phyloP scores from a whole-genome alignment of 2,113 vertebrate genomes.

The Uria aalge region DNA sequence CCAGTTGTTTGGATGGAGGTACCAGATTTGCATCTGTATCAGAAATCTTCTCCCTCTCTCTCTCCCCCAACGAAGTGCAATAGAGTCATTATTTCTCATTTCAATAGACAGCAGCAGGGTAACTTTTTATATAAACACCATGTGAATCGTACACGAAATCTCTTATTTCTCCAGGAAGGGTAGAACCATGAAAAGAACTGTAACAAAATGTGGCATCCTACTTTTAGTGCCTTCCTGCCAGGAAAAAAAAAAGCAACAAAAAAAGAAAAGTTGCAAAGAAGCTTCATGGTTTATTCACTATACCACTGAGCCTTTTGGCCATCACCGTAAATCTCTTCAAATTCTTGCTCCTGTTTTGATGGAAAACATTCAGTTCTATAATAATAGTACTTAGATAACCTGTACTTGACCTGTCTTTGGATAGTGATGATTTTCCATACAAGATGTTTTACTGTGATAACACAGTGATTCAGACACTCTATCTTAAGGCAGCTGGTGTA shows the following conservation, averaged over 20 bases:
- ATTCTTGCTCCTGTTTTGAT: conserved; percentile 38
- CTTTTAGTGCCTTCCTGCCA: not conserved
- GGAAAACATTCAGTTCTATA: conserved; percentile 59
- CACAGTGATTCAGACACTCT: conserved; percentile 68
- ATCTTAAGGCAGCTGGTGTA: conserved; percentile 67
- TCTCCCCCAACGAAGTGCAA: not conserved
- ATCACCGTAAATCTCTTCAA: conserved; percentile 23
- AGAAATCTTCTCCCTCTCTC: not conserved
- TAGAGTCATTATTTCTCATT: not conserved
- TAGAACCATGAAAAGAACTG: not conserved
- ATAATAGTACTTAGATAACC: conserved; percentile 67
- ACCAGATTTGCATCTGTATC: not conserved
- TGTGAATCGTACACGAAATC: not conserved
- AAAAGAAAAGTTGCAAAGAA: not conserved
- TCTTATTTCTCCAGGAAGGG: not conserved
- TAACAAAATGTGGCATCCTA: not conserved
- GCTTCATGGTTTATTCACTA: not conserved
- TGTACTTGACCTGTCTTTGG: conserved; percentile 58
- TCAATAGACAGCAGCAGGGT: not conserved
- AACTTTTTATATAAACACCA: not conserved
- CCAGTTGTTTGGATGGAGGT: not conserved
- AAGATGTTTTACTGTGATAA: conserved; percentile 72
- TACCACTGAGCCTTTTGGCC: not conserved
- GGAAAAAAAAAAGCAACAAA: not conserved
- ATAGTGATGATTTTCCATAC: conserved; percentile 71